phyloP scores from a whole-genome alignment of 2,113 vertebrate genomes.

The Lucifuga dentata region DNA sequence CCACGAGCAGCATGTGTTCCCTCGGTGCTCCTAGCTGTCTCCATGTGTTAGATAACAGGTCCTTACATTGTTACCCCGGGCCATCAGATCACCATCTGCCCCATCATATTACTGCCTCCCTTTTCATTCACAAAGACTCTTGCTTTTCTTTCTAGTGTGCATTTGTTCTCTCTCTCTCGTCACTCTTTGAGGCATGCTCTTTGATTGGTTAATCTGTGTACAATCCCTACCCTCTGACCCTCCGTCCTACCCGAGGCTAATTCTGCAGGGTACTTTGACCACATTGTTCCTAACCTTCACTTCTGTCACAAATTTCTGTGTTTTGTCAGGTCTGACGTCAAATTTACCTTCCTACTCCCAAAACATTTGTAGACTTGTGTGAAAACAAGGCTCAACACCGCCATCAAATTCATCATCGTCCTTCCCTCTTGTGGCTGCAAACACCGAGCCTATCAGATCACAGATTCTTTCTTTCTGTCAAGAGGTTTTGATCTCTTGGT shows the following conservation, averaged over 20 bases:
- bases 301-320: not conserved
- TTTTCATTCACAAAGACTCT: conserved; percentile 33
- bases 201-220: conserved; percentile 70
- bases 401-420: not conserved
- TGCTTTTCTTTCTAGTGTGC: not conserved
- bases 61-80: conserved; percentile 66
- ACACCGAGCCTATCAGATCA: conserved; percentile 40
- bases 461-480: conserved; percentile 48
- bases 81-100: conserved; percentile 75
- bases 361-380: conserved; percentile 1
- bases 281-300: conserved; percentile 48
- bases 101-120: conserved; percentile 58
- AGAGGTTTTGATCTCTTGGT: conserved; percentile 64
- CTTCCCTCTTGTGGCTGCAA: conserved; percentile 19
- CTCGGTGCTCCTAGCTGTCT: conserved; percentile 54
- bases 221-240: conserved; percentile 40
- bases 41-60: conserved; percentile 70
- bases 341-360: not conserved
- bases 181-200: conserved; percentile 25
- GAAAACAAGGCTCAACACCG: not conserved
- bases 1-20: conserved; percentile 57
- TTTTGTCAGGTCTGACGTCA: conserved; percentile 6
- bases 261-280: conserved; percentile 53
- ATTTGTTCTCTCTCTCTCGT: conserved; percentile 9
- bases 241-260: conserved; percentile 53